Conservation (phyloP, 1,140 invertebrate genomes). For the Drosophila watanabei region DNA sequence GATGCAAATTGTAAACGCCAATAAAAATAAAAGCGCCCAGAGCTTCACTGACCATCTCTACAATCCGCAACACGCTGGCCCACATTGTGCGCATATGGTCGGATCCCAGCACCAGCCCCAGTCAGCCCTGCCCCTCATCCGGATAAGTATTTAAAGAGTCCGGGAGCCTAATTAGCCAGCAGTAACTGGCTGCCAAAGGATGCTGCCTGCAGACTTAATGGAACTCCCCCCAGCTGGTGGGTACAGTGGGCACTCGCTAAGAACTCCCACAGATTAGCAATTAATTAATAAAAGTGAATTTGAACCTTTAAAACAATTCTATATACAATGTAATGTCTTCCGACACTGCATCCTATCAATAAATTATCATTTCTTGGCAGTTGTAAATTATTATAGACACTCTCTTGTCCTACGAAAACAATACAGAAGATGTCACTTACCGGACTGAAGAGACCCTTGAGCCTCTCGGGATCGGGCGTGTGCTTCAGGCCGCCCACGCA, state of each 20-base stretch:
- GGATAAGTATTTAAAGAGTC: background rate
- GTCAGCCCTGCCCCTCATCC: background rate
- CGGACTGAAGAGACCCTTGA: conserved; percentile 82
- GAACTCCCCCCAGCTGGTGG: background rate
- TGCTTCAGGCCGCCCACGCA: conserved; percentile 81
- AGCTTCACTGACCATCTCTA: conserved; percentile 15
- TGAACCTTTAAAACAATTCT: background rate
- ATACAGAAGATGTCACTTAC: conserved; percentile 51
- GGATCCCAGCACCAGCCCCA: background rate
- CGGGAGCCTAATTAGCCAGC: background rate
- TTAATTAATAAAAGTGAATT: background rate
- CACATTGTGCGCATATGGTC: conserved; percentile 14
- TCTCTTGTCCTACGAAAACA: background rate
- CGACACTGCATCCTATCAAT: background rate
- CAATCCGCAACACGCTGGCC: conserved; percentile 19
- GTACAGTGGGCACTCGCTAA: background rate
- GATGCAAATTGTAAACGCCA: conserved; percentile 11
- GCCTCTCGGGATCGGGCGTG: conserved; percentile 76
- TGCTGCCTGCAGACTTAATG: background rate
- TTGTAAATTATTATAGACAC: background rate
- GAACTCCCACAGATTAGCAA: background rate
- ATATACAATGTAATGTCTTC: too few species aligned
- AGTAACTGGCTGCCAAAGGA: background rate
- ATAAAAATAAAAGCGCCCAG: conserved; percentile 11
- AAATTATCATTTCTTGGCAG: background rate